Evolutionary conservation across 2,113 vertebrate species (phyloP).

Genomic region (Dicrurus megarhynchus): DNA sequence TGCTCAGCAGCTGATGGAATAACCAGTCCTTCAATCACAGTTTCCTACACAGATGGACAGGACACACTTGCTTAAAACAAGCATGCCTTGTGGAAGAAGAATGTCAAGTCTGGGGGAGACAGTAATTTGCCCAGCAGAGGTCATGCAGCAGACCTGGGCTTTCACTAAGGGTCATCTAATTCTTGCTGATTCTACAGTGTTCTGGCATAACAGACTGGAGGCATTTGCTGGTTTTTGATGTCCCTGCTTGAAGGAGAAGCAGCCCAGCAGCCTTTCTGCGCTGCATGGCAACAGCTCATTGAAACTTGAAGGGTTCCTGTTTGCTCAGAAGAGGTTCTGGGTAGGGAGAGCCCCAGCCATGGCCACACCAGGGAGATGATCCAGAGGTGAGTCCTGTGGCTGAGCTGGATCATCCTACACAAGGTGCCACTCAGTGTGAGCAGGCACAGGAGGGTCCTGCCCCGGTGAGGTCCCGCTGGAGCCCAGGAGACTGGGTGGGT

Average conservation of each 20-base stretch:
- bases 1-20: background rate
- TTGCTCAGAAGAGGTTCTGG: background rate
- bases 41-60: background rate
- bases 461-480: background rate
- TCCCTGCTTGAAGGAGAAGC: background rate
- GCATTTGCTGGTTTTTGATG: background rate
- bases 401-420: background rate
- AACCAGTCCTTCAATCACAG: background rate
- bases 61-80: background rate
- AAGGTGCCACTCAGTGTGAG: background rate
- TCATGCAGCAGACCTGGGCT: background rate
- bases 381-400: background rate
- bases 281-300: accelerated
- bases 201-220: background rate
- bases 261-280: background rate
- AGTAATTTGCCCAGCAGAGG: background rate
- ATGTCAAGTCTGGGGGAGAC: background rate
- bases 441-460: background rate
- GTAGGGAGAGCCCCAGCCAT: background rate
- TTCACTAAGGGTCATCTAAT: background rate
- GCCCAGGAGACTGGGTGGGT: background rate
- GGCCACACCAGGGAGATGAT: background rate
- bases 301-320: background rate
- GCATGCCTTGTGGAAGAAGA: background rate
- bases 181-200: background rate